Evolutionary conservation across 92 coral and sea anemone genomes (phyloP).

Genomic region (Isaurus tuberculatus): DNA sequence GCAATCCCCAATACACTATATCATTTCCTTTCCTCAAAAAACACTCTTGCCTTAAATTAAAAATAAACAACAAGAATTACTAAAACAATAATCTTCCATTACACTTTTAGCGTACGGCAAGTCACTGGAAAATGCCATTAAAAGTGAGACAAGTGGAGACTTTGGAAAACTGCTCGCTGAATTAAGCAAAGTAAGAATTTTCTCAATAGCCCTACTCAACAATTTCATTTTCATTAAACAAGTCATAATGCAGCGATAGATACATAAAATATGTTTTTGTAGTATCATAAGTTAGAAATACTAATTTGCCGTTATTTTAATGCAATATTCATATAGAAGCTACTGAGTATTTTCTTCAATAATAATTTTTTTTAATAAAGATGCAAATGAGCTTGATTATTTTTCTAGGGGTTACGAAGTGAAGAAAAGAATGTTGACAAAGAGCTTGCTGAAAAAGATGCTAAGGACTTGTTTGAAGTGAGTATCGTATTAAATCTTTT

Average conservation of each 20-base stretch:
- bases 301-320: not conserved
- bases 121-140: conserved; percentile 75
- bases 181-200: conserved; percentile 71
- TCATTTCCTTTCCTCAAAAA: too few relatives aligned
- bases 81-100: too few relatives aligned
- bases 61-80: not conserved
- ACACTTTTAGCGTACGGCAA: conserved; percentile 69
- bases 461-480: conserved; percentile 86
- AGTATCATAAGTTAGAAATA: too few relatives aligned
- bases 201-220: not conserved
- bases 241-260: not conserved
- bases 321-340: too few relatives aligned
- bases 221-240: not conserved
- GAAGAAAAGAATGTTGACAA: conserved; percentile 70
- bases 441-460: conserved; percentile 89
- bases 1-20: too few relatives aligned
- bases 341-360: too few relatives aligned
- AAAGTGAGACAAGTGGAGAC: conserved; percentile 89
- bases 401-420: conserved; percentile 75
- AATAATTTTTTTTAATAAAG: too few relatives aligned
- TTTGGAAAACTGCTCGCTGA: conserved; percentile 83
- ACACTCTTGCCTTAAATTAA: not conserved
- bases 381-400: not conserved
- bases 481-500: not conserved
- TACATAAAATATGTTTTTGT: not conserved